These are phyloP conservation scores for Heliconius eleuchia DNA, from an alignment of 1,140 invertebrate species.

Conservation along the genomic window DNA sequence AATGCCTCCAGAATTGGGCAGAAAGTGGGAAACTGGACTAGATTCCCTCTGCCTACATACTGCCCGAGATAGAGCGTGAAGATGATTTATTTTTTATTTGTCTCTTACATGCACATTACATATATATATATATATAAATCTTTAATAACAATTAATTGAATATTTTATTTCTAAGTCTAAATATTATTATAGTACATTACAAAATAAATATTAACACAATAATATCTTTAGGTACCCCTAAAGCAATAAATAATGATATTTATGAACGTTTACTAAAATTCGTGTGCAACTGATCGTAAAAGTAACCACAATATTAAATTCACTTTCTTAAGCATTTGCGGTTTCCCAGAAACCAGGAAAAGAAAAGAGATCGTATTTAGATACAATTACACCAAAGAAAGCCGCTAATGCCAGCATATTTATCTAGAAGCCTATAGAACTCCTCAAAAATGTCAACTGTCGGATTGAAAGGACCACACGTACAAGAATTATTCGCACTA, in stretches of 20 bases:
- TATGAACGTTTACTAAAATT: slow-evolving; percentile 19
- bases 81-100: too few species aligned
- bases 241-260: slow-evolving; percentile 18
- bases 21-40: too few species aligned
- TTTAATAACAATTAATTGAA: too few species aligned
- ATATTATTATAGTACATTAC: background rate
- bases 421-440: slow-evolving; percentile 48
- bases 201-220: background rate
- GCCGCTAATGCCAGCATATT: slow-evolving; percentile 59
- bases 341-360: slow-evolving; percentile 46
- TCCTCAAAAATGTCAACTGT: slow-evolving; percentile 62
- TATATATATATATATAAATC: too few species aligned
- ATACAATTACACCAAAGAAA: slow-evolving; percentile 42
- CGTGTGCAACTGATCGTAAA: slow-evolving; percentile 38
- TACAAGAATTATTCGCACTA: slow-evolving; percentile 57
- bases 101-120: too few species aligned
- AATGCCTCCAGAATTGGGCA: too few species aligned
- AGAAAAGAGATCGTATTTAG: slow-evolving; percentile 45
- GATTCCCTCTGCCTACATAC: too few species aligned
- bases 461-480: slow-evolving; percentile 68
- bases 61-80: too few species aligned
- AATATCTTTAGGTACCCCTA: background rate
- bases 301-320: slow-evolving; percentile 50
- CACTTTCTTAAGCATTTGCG: slow-evolving; percentile 53
- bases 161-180: background rate